phyloP scores from a whole-genome alignment of 2,113 vertebrate species.

The Phylloscopus whistleri region DNA sequence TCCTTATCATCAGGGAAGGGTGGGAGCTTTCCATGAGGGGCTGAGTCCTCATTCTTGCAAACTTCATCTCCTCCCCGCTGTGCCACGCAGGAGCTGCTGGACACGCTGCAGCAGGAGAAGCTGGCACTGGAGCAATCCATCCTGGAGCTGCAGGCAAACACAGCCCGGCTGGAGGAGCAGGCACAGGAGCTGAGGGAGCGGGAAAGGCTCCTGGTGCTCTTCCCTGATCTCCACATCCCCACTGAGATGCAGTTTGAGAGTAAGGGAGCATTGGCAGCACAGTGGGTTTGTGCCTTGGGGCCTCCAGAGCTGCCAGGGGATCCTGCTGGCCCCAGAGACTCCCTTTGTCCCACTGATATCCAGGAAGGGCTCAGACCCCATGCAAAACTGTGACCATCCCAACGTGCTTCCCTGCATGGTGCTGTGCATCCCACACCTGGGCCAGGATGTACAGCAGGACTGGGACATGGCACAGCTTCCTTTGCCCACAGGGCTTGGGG shows the following conservation, averaged over 20 bases:
- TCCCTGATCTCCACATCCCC: constrained; percentile 82
- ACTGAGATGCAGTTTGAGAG: constrained; percentile 73
- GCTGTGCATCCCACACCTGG: neutral
- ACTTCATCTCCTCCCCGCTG: neutral
- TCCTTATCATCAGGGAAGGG: neutral
- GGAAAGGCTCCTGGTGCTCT: constrained; percentile 85
- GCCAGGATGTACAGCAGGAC: neutral
- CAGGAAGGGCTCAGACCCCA: neutral
- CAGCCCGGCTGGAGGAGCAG: constrained; percentile 64
- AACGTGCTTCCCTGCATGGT: accelerated
- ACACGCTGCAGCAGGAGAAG: constrained; percentile 74
- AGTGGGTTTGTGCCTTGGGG: neutral
- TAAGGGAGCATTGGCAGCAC: constrained; percentile 48
- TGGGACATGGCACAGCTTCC: neutral
- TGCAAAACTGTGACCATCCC: neutral
- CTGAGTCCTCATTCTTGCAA: neutral
- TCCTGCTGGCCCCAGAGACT: accelerated
- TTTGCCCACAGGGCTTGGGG: neutral
- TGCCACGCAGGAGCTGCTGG: constrained; percentile 68
- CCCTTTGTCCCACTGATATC: neutral
- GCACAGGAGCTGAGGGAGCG: constrained; percentile 71
- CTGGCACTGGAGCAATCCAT: constrained; percentile 65
- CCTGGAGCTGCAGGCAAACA: constrained; percentile 52
- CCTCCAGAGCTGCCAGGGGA: neutral
- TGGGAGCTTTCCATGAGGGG: neutral